Evolutionary conservation across 1,140 invertebrate species (phyloP), one percentile per base, ranked within the genome.

Genomic region (Danaus plexippus): DNA sequence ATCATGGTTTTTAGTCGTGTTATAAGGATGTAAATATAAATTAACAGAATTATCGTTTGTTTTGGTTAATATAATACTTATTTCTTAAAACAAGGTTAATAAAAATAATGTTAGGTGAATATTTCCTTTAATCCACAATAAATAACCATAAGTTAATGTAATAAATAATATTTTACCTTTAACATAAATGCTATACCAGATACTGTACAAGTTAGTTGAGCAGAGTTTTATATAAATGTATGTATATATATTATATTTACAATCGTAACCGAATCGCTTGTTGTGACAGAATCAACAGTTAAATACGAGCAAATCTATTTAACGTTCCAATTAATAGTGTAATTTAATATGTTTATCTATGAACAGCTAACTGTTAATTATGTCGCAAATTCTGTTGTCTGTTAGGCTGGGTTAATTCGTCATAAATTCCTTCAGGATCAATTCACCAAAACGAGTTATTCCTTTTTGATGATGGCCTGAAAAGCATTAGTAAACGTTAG

Each of bases 401-500:
- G 61, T 61, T 66, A 69, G 63, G 54, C 52, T 50, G 40, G 54
- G 59, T 61, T 58, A 61, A 51, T 59, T 57, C 55, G 61, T 61
- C 55, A 47, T 58, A 54, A 41, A 52, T 63, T 77, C 69, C 71
- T 54, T 79, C 73, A 71, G 58, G 64, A 73, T 55, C 65, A 55
- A 73, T 64, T 73, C 75, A 73, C 63, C 59, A 63, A 64, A 64
- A 71, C 71, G 69, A 77, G 59, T 75, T 78, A 80, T 61, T 82
- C 76, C 77, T 83, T 83, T 83, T 80, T 83, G 77, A 78, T 75
- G 69, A 74, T 75, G 66, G 75, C 73, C 80, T 83, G 80, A 66
- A 83, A 83, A 71, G 67, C 73, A 68, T 74, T 73, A 57, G 67
- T 66, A 73, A 61, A 71, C 22, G 22, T 76, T 70, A 71, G 67